Percentiles rank a stretch among this genome's conserved stretches.
Evolutionary conservation across 2,888 invertebrate genomes (phyloP).

Genomic region (Sminthurides aquaticus): DNA sequence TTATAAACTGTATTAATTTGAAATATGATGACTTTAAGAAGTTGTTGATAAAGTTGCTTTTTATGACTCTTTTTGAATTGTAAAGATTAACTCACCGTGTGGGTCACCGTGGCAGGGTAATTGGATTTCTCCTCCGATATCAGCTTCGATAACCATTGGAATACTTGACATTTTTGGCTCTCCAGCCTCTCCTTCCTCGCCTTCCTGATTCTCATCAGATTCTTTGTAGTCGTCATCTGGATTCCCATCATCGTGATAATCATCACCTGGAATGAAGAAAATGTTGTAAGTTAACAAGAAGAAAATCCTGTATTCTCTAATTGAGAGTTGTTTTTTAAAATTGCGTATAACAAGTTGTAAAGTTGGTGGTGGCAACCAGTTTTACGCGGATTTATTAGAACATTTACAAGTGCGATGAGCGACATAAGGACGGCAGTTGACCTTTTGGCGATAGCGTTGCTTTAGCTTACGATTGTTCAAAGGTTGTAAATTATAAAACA

Average conservation of each 20-base stretch:
- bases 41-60: too few species aligned
- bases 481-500: neutral
- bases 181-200: constrained; percentile 21
- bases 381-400: neutral
- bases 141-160: constrained; percentile 18
- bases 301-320: neutral
- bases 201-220: constrained; percentile 19
- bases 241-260: constrained; percentile 3
- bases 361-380: neutral
- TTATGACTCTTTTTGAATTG: too few species aligned
- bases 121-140: constrained; percentile 20
- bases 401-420: neutral
- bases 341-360: neutral
- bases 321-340: too few species aligned
- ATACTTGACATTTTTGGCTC: constrained; percentile 20
- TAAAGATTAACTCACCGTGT: constrained; percentile 23
- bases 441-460: too few species aligned
- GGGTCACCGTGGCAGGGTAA: constrained; percentile 29
- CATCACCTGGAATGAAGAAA: neutral
- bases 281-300: neutral
- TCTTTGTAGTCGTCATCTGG: constrained; percentile 17
- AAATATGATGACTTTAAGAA: too few species aligned
- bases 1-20: too few species aligned
- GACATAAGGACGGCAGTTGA: neutral
- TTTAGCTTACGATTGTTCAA: too few species aligned